phyloP scores from a whole-genome alignment of 1,140 invertebrate genomes.

The Rhopalosiphum padi region DNA sequence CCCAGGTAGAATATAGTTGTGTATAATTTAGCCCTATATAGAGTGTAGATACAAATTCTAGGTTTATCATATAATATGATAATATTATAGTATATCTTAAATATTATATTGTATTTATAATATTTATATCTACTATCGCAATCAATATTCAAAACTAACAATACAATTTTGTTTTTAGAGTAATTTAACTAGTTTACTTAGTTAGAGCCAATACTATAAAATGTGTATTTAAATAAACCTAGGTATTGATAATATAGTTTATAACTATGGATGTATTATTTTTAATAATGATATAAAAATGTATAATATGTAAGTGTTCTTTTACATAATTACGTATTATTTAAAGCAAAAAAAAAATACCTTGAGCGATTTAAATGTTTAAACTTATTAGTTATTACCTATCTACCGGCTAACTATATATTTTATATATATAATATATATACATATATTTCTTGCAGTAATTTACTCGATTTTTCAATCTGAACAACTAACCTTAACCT shows the following conservation, averaged over 20 bases:
- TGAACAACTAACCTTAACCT: constrained; percentile 37
- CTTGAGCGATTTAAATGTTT: neutral
- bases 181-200: neutral
- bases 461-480: constrained; percentile 12
- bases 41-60: no score
- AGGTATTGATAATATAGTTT: neutral
- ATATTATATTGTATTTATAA: no score
- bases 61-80: no score
- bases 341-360: neutral
- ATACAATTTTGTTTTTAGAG: neutral
- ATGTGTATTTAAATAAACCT: neutral
- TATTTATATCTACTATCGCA: neutral
- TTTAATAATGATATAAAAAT: neutral
- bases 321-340: neutral
- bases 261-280: neutral
- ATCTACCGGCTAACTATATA: no score
- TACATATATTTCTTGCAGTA: neutral
- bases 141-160: neutral
- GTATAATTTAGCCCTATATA: no score
- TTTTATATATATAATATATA: neutral
- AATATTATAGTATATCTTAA: no score
- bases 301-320: neutral
- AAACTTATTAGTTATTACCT: neutral
- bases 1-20: no score
- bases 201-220: neutral